Conservation (phyloP, 2,113 vertebrate genomes). For the Anoura caudifer region DNA sequence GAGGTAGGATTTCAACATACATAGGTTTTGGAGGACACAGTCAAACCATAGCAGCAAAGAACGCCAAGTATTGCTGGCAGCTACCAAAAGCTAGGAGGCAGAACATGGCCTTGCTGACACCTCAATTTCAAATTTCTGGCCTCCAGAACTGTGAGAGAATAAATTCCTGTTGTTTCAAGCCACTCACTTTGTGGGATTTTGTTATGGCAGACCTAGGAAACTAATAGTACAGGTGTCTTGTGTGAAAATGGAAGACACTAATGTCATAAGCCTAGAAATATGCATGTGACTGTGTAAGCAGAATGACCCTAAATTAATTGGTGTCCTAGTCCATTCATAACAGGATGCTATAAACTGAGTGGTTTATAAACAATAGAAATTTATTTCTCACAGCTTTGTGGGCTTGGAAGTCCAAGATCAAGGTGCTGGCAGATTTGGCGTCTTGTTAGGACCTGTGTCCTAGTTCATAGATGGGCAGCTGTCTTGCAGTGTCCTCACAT, state of each 20-base stretch:
- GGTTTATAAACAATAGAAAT: not conserved
- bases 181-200: not conserved
- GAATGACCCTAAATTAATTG: not conserved
- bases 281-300: not conserved
- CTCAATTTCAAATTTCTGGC: not conserved
- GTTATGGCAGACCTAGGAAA: not conserved
- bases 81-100: not conserved
- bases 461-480: not conserved
- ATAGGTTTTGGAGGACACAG: not conserved
- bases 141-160: not conserved
- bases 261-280: not conserved
- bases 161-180: not conserved
- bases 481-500: not conserved
- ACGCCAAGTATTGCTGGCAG: no score
- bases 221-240: not conserved
- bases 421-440: not conserved
- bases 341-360: not conserved
- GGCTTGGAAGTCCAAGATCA: not conserved
- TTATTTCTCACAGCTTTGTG: not conserved
- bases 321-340: not conserved
- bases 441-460: not conserved
- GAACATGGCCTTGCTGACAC: not conserved
- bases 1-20: not conserved
- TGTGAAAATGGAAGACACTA: not conserved
- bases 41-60: not conserved